Evolutionary conservation across 1,140 invertebrate genomes (phyloP), one percentile per base, ranked within the genome.

Genomic region (Helicoverpa armigera): DNA sequence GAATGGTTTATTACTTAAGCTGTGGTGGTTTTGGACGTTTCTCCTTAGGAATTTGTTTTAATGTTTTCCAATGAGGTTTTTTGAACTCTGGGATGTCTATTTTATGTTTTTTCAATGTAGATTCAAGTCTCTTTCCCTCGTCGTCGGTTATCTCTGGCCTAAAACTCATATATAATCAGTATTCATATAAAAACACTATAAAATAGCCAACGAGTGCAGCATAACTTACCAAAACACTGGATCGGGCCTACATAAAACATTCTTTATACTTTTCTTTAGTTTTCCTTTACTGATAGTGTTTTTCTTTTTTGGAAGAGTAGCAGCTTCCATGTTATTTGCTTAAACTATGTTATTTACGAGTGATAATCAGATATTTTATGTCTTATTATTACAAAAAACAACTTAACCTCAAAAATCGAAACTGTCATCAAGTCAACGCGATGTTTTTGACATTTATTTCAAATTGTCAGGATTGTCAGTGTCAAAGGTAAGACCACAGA

Each of bases 221-320:
- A 7, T 7, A 69, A 87, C 81, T 83, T 82, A 92, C 92, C 93
- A 94, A 82, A 83, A 86, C 53, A 90, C 65, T 35, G 87, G 84
- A 82, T 94, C 93, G 0, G 93, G 92, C 5, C 91, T 83, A 80
- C 89, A 93, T 29, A 94, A 77, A 29, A 94, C 85, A 86, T 93
- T 93, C 87, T 92, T 94, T 29, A 93, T 88, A 43, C 87, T 92
- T 87, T 93, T 94, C 80, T 94, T 93, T 13, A 94, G 69, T 84
- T 93, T 90, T 29, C 88, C 86, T 83, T 94, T 92, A 16, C 82
- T 90, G 4, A 91, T 83, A 75, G 82, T 69, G 65, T 58, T 81
- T 81, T 93, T 91, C 77, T 90, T 90, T 70, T 88, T 88, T 79
- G 87, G 87, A 70, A 92, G 81, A 31, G 87, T 90, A 14, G 83